Percentiles rank a stretch among this genome's conserved stretches.
These are phyloP conservation scores for Tachysurus vachellii DNA, from an alignment of 2,113 vertebrate genomes.

Conservation along the genomic window DNA sequence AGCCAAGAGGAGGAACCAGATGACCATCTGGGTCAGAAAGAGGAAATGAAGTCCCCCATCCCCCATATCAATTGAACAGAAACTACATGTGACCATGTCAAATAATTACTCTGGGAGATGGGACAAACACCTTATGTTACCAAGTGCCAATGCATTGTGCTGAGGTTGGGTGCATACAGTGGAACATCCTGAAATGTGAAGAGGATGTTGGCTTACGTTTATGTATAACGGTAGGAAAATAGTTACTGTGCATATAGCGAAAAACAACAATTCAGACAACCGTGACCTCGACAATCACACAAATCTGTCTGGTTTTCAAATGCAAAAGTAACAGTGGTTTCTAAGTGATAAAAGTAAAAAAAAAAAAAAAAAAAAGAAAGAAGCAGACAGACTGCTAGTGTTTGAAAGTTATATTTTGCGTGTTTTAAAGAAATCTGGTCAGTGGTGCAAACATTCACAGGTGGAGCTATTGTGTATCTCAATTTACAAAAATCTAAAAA, in stretches of 20 bases:
- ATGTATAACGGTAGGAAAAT: neutral
- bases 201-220: neutral
- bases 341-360: constrained; percentile 24
- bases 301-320: neutral
- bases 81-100: constrained; percentile 41
- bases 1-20: constrained; percentile 63
- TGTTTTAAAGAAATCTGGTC: neutral
- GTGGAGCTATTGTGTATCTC: neutral
- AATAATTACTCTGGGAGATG: constrained; percentile 52
- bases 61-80: constrained; percentile 71
- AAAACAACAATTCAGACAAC: constrained; percentile 5
- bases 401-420: too few relatives aligned
- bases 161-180: neutral
- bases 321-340: constrained; percentile 30
- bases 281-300: constrained; percentile 18
- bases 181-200: neutral
- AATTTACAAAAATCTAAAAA: too few relatives aligned
- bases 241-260: neutral
- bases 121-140: constrained; percentile 47
- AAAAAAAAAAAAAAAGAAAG: constrained; percentile 25
- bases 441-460: neutral
- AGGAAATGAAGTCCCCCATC: constrained; percentile 70
- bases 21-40: constrained; percentile 70
- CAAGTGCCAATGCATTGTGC: constrained; percentile 24
- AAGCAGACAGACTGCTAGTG: neutral